Evolutionary conservation across 2,113 vertebrate genomes (phyloP), one percentile per base, ranked within the genome.

Genomic region (Zosterops pallidus): DNA sequence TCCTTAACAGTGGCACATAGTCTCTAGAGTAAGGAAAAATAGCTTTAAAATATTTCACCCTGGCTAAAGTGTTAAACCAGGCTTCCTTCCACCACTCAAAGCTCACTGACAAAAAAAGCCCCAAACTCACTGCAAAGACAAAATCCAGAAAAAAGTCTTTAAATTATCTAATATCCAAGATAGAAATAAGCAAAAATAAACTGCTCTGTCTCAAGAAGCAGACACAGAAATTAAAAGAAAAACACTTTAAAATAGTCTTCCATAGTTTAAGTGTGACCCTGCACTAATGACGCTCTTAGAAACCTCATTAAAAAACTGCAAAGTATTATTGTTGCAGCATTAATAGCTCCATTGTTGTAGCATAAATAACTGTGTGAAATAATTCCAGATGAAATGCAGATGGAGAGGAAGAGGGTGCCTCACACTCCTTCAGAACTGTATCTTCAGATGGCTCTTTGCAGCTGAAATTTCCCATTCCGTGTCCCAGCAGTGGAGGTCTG

Each of bases 321-420:
- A 92, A 93, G 23, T 89, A 37, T 83, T 72, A 55, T 33, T 70
- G 26, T n/a, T 74, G 23, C 4, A 53, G 42, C 7, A 3, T 62
- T 79, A 83, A 42, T 85, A 64, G 80, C 26, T 90, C 64, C 80
- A 85, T 44, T 88, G 62, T 67, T 88, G 31, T 8, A 53, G 31
- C 5, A 3, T 49, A 88, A 90, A 79, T 53, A 87, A 72, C 59
- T 76, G 23, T 22, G 50, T 59, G 94, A 95, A 96, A 86, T 71
- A 77, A 93, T 83, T 88, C 85, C 92, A 96, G 90, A 78, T 78
- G 88, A 29, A 83, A 83, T 5, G 35, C 9, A 21, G 76, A 88
- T 42, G 74, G 81, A 64, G 67, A 60, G 49, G 78, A 92, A 88
- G 52, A 75, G 60, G 29, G 64, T 64, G 79, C 74, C 91, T 91